phyloP scores from a whole-genome alignment of 1,140 invertebrate genomes.

The Eupeodes corollae region DNA sequence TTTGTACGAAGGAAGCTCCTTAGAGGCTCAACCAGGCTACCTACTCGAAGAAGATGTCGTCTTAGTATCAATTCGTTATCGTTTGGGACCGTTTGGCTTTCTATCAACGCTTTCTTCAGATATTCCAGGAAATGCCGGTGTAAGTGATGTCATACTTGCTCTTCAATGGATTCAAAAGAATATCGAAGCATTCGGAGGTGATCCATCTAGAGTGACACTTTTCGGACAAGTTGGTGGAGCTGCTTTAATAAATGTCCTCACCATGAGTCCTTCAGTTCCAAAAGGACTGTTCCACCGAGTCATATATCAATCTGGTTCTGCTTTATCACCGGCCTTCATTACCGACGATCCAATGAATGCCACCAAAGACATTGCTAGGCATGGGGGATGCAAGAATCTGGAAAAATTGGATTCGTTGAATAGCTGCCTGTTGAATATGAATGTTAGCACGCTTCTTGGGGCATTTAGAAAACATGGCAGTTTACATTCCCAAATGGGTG shows the following conservation, averaged over 20 bases:
- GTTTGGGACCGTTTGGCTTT: constrained; percentile 42
- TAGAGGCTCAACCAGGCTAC: constrained; percentile 29
- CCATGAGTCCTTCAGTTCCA: constrained; percentile 31
- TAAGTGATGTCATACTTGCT: constrained; percentile 52
- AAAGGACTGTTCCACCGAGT: constrained; percentile 43
- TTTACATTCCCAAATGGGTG: constrained; percentile 10
- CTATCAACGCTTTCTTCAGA: constrained; percentile 41
- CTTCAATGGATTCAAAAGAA: constrained; percentile 52
- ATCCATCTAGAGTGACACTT: constrained; percentile 48
- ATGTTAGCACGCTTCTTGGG: constrained; percentile 21
- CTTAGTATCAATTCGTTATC: constrained; percentile 40
- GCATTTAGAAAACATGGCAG: constrained; percentile 25
- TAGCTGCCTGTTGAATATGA: constrained; percentile 23
- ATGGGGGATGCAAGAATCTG: constrained; percentile 26
- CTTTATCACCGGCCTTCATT: constrained; percentile 57
- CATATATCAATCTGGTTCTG: constrained; percentile 38
- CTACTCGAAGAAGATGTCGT: constrained; percentile 40
- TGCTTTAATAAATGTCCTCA: constrained; percentile 38
- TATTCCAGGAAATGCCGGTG: constrained; percentile 56
- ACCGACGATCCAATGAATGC: constrained; percentile 41
- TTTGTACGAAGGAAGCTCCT: constrained; percentile 27
- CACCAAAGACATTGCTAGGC: constrained; percentile 23
- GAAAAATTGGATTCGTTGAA: constrained; percentile 20
- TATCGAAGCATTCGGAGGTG: constrained; percentile 54
- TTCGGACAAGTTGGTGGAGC: constrained; percentile 50